phyloP scores from a whole-genome alignment of 1,140 invertebrate genomes.

The Trialeurodes vaporariorum region DNA sequence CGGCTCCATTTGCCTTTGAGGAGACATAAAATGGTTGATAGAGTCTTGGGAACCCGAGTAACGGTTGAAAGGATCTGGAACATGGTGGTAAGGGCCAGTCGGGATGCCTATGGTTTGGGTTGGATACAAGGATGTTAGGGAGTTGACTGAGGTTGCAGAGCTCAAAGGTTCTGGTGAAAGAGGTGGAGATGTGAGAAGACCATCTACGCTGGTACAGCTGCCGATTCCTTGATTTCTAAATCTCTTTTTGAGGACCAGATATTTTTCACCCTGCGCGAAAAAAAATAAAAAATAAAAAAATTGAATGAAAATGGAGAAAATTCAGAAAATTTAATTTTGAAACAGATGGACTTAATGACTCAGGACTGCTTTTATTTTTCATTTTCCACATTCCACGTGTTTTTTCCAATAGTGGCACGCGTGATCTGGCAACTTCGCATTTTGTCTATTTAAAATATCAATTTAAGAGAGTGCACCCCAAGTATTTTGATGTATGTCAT shows the following conservation, averaged over 20 bases:
- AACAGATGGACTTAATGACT: no score
- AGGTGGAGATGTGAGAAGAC: constrained; percentile 13
- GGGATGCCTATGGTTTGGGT: no score
- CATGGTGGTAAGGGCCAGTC: not conserved
- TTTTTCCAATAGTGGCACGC: no score
- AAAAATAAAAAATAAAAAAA: no score
- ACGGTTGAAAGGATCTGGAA: not conserved
- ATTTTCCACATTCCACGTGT: no score
- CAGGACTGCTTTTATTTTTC: no score
- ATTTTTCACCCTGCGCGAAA: constrained; percentile 56
- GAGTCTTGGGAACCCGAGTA: constrained; percentile 5
- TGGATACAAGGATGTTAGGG: not conserved
- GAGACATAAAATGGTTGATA: not conserved
- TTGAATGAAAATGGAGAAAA: no score
- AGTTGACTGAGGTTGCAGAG: not conserved
- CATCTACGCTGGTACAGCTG: constrained; percentile 26
- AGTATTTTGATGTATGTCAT: no score
- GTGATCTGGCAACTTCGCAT: no score
- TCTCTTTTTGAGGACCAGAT: constrained; percentile 66
- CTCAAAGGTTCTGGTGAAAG: constrained; percentile 15
- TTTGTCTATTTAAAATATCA: no score
- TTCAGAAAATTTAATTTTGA: no score
- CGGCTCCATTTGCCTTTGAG: constrained; percentile 26
- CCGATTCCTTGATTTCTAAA: constrained; percentile 42
- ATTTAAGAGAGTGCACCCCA: no score